Conservation (phyloP, 1,140 invertebrate genomes). For the Eulimnadia texana region DNA sequence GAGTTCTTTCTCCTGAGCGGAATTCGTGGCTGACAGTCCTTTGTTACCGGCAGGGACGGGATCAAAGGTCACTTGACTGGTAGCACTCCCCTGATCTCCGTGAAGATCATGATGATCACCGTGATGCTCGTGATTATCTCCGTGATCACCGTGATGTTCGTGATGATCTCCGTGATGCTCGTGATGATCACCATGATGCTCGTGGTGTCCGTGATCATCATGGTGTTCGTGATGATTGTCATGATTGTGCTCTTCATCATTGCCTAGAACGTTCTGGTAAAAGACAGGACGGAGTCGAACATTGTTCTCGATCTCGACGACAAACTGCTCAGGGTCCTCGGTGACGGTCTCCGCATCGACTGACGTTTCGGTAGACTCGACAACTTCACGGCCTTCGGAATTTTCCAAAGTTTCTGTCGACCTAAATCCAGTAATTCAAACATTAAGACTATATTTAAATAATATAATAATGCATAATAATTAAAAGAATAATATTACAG, state of each 20-base stretch:
- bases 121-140: background rate
- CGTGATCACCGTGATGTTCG: background rate
- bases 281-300: background rate
- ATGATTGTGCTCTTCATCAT: background rate
- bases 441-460: too few species aligned
- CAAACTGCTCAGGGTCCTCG: background rate
- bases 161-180: constrained; percentile 2
- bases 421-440: too few species aligned
- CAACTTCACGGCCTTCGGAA: background rate
- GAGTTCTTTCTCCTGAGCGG: constrained; percentile 4
- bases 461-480: too few species aligned
- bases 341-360: background rate
- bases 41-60: constrained; percentile 4
- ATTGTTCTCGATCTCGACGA: background rate
- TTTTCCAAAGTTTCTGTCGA: background rate
- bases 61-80: background rate
- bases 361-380: background rate
- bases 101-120: constrained; percentile 10
- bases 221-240: background rate
- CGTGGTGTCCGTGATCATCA: background rate
- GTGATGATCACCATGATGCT: background rate
- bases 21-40: constrained; percentile 9
- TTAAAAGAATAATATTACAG: too few species aligned
- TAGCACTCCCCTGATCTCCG: background rate
- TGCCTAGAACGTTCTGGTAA: background rate